Evolutionary conservation across 2,888 invertebrate genomes (phyloP).

Genomic region (Maniola hyperantus): DNA sequence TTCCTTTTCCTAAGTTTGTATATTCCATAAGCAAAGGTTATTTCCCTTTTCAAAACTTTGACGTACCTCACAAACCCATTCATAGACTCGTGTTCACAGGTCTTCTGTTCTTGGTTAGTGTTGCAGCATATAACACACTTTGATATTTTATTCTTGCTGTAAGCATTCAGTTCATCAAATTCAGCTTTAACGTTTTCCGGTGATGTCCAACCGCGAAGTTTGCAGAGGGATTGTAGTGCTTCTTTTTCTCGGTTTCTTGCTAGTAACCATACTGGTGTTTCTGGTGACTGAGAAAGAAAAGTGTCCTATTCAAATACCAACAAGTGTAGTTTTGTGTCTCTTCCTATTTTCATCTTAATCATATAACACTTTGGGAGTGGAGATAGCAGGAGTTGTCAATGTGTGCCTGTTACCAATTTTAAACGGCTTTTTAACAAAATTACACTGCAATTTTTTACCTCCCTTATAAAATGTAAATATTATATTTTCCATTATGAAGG

Average conservation of each 20-base stretch:
- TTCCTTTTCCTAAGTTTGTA: not conserved
- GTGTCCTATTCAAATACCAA: not conserved
- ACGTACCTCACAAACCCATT: constrained; percentile 60
- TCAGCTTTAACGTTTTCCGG: constrained; percentile 73
- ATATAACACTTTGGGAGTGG: too few relatives aligned
- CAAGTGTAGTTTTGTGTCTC: too few relatives aligned
- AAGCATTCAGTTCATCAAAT: constrained; percentile 66
- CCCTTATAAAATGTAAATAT: too few relatives aligned
- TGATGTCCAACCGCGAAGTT: constrained; percentile 81
- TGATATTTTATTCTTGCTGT: constrained; percentile 63
- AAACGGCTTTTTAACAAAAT: too few relatives aligned
- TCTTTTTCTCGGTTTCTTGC: constrained; percentile 75
- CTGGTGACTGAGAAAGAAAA: constrained; percentile 72
- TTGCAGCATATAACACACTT: constrained; percentile 65
- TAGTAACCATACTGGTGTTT: constrained; percentile 82
- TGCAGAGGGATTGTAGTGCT: constrained; percentile 76
- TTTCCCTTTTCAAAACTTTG: not conserved
- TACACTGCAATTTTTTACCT: too few relatives aligned
- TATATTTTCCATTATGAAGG: too few relatives aligned
- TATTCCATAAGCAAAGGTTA: not conserved
- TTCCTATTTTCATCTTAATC: too few relatives aligned
- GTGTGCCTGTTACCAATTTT: too few relatives aligned
- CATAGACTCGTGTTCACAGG: constrained; percentile 64
- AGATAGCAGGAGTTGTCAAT: too few relatives aligned
- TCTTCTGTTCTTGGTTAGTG: constrained; percentile 47